Evolutionary conservation across 2,797 vertebrate species (phyloP).

Genomic region (Astyanax mexicanus): DNA sequence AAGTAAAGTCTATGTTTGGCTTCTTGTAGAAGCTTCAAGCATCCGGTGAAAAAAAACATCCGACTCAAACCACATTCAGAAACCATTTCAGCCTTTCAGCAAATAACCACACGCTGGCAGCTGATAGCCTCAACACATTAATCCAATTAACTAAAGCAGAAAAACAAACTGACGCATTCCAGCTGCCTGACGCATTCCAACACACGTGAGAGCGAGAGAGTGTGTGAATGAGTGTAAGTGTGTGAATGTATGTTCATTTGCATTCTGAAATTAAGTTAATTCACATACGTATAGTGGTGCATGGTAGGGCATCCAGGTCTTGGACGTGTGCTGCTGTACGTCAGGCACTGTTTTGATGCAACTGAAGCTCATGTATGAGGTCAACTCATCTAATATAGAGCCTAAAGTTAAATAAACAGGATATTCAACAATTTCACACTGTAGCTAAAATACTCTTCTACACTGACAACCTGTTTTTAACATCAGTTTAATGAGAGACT

Average conservation of each 20-base stretch:
- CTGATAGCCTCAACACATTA: not conserved
- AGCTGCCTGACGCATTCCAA: not conserved
- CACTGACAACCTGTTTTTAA: too few relatives aligned
- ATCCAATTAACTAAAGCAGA: conserved; percentile 9
- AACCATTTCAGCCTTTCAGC: not conserved
- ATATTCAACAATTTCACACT: too few relatives aligned
- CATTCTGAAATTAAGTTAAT: too few relatives aligned
- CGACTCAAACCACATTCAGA: not conserved
- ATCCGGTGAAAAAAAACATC: not conserved
- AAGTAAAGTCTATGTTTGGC: not conserved
- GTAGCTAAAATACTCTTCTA: too few relatives aligned
- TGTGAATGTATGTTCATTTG: conserved; percentile 52
- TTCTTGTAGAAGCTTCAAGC: not conserved
- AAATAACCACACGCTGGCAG: not conserved
- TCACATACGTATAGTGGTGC: too few relatives aligned
- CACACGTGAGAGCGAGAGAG: not conserved
- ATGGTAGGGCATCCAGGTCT: conserved; percentile 71
- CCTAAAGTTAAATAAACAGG: too few relatives aligned
- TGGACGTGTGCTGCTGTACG: conserved; percentile 13
- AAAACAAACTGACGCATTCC: conserved; percentile 1
- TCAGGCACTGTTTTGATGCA: conserved; percentile 32
- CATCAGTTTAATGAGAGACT: too few relatives aligned
- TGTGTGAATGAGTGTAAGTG: not conserved
- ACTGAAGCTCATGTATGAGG: not conserved
- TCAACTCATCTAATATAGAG: too few relatives aligned